These are phyloP conservation scores for Leucopternis melanops DNA, from an alignment of 2,113 vertebrate genomes.

Conservation along the genomic window DNA sequence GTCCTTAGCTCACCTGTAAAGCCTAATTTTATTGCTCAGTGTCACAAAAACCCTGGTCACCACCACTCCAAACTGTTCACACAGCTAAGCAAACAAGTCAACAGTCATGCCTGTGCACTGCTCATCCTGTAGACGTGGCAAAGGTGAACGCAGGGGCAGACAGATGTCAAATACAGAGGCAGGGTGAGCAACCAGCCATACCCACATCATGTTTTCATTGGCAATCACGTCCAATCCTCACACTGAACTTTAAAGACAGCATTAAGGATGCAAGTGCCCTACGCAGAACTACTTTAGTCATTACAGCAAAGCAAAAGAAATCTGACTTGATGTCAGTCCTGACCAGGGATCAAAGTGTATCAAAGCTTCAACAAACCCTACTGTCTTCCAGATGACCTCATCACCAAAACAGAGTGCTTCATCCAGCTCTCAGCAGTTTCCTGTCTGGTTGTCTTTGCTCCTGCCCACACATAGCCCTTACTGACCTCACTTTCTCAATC, in stretches of 20 bases:
- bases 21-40: not conserved
- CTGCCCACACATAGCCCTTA: not conserved
- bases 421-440: not conserved
- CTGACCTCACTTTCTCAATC: not conserved
- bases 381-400: not conserved
- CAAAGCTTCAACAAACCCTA: not conserved
- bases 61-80: not conserved
- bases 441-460: not conserved
- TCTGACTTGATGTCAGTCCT: not conserved
- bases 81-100: not conserved
- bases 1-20: not conserved
- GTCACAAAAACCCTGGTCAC: not conserved
- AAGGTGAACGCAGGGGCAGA: not conserved
- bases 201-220: not conserved
- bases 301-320: not conserved
- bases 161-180: not conserved
- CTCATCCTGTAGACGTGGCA: not conserved
- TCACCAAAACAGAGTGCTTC: not conserved
- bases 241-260: not conserved
- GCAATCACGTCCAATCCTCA: not conserved
- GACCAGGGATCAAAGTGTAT: not conserved
- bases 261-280: not conserved
- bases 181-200: not conserved
- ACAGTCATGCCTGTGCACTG: not conserved
- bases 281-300: not conserved